phyloP scores from a whole-genome alignment of 2,113 vertebrate species.

The Phalacrocorax pelagicus region DNA sequence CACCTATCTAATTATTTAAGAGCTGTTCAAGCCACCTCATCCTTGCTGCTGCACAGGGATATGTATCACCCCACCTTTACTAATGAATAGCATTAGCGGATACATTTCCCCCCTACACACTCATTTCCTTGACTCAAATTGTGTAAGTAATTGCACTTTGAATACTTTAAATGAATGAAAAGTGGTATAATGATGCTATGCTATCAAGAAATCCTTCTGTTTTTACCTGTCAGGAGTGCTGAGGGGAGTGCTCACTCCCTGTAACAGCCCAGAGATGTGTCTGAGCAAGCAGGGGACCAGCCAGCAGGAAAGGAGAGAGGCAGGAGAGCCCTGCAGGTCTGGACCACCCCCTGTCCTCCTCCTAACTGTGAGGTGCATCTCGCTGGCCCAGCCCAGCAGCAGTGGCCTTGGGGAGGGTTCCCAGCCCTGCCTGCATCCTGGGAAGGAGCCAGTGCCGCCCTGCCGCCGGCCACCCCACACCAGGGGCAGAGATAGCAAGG shows the following conservation, averaged over 20 bases:
- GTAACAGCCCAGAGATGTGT: background rate
- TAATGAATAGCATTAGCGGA: slow-evolving; percentile 48
- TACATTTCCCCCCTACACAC: slow-evolving; percentile 26
- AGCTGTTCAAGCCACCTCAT: background rate
- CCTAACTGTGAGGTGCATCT: background rate
- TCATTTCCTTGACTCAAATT: slow-evolving; percentile 29
- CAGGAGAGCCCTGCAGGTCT: background rate
- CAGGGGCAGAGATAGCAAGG: background rate
- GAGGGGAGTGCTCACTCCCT: background rate
- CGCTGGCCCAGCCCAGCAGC: background rate
- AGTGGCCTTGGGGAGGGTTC: background rate
- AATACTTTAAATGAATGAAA: slow-evolving; percentile 44
- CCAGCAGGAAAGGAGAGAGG: background rate
- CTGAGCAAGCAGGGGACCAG: background rate
- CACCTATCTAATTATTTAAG: background rate
- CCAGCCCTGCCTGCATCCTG: background rate
- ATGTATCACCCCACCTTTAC: background rate
- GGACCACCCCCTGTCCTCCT: background rate
- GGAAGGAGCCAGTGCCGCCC: background rate
- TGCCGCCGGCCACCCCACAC: background rate
- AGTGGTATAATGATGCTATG: background rate
- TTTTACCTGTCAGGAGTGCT: background rate
- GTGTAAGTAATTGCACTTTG: slow-evolving; percentile 26
- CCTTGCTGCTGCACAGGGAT: background rate
- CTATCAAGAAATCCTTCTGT: background rate